Conservation (phyloP, 2,113 vertebrate genomes). For the Coracopsis vasa region DNA sequence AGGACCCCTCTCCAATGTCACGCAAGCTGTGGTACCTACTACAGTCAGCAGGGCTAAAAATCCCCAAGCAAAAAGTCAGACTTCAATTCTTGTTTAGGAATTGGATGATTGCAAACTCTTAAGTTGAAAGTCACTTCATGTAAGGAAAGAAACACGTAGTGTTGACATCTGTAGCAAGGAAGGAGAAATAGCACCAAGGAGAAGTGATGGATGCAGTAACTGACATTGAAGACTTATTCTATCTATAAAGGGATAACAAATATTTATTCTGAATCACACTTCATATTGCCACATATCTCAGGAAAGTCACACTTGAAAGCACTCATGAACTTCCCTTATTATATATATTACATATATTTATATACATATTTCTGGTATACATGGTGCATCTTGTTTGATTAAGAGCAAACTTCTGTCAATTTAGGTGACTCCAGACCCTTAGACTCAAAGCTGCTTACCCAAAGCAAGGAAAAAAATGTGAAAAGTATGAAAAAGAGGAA, state of each 20-base stretch:
- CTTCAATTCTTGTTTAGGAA: neutral
- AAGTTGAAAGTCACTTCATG: neutral
- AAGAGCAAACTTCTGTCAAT: neutral
- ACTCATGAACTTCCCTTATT: neutral
- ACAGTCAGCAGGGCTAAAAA: neutral
- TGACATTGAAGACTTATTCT: neutral
- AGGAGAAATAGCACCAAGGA: neutral
- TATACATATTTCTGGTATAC: neutral
- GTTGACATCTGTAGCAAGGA: neutral
- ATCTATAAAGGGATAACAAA: neutral
- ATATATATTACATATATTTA: neutral
- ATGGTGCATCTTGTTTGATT: rapidly evolving
- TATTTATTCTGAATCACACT: neutral
- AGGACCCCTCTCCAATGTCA: neutral
- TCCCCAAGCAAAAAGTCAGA: neutral
- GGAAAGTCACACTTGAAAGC: neutral
- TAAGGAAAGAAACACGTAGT: neutral
- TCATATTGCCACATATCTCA: neutral
- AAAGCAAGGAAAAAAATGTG: neutral
- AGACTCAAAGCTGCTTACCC: neutral
- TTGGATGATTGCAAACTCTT: neutral
- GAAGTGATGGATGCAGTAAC: neutral
- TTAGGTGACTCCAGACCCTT: neutral
- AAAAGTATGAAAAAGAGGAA: neutral
- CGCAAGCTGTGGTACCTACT: neutral